These are phyloP conservation scores for Diploscapter pachys DNA, from an alignment of 1,140 invertebrate genomes.

Conservation along the genomic window DNA sequence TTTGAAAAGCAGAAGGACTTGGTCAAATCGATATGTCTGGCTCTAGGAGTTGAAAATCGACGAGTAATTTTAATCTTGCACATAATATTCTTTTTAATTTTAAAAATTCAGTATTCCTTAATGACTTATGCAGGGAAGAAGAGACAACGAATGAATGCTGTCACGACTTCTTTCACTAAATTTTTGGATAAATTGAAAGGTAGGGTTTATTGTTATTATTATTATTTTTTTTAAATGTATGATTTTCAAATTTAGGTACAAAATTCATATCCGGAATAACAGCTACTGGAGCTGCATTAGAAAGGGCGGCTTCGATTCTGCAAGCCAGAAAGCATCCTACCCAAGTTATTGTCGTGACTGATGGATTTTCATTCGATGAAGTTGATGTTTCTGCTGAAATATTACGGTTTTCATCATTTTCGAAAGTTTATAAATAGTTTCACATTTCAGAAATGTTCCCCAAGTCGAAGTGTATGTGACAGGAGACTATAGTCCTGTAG, in stretches of 20 bases:
- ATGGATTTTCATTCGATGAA: slow-evolving; percentile 23
- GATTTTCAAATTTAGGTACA: slow-evolving; percentile 1
- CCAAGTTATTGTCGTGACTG: slow-evolving; percentile 14
- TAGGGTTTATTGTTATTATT: not conserved
- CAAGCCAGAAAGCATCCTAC: not conserved
- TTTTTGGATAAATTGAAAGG: slow-evolving; percentile 23
- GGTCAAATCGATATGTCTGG: slow-evolving; percentile 14
- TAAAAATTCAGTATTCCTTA: slow-evolving; percentile 18
- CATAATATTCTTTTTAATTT: not conserved
- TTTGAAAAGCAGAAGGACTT: slow-evolving; percentile 21
- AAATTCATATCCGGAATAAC: slow-evolving; percentile 12
- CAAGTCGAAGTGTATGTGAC: no score
- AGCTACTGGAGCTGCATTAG: slow-evolving; percentile 10
- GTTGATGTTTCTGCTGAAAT: slow-evolving; percentile 10
- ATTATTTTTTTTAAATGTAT: not conserved
- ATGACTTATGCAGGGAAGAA: slow-evolving; percentile 11
- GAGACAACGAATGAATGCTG: slow-evolving; percentile 13
- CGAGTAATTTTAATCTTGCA: not conserved
- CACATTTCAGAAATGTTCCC: no score
- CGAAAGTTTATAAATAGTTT: no score
- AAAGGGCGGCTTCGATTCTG: slow-evolving; percentile 4
- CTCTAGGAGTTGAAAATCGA: slow-evolving; percentile 13
- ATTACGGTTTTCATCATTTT: not conserved
- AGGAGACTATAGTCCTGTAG: no score
- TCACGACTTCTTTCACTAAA: slow-evolving; percentile 9